Base-by-base conservation (phyloP, 2,888 invertebrate genomes). In the Lepidonotus clava region DNA sequence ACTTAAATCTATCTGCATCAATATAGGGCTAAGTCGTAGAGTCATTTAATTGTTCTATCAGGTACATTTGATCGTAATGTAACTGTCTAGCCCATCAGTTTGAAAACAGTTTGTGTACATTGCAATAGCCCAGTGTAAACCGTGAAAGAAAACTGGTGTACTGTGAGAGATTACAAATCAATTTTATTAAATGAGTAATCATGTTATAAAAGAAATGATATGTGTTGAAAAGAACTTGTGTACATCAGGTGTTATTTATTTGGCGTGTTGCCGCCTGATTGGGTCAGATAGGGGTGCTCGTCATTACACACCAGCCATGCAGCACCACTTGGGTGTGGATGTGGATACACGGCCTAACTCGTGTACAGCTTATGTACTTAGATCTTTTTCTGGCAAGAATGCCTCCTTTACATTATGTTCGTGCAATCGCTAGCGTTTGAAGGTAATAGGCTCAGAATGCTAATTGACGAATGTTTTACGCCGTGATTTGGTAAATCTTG, bases 351-450 rank as follows among this genome's bases (percentile, higher is more conserved):
- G 28, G 61, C 34, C 36, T 38, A 36, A 34, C 4, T 14, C 1
- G 71, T 71, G 71, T 21, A 36, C 71, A 71, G 0, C 38, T 36
- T 18, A 36, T 71, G 71, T 71, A 71, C 71, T 71, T 71, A 71
- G 71, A 71, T 1, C 38, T 34, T 61, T 61, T 24, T 34, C 71
- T 71, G 38, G 1, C 28, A 71, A 32, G 11, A 61, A 32, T 5
- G 11, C 8, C 14, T n/a, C 28, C 24, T 28, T 11, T 71, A 14
- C 32, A 32, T 66, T 14, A 32, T 28, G 38, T 71, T 5, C 18
- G 8, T 71, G 71, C 71, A 71, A 71, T 38, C 36, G 5, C 14
- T 71, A 21, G 71, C 38, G 36, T 11, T 14, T 71, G 18, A 38
- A 34, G 6, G 5, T 11, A 36, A 36, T 34, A 34, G 38, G 71